Evolutionary conservation across 2,888 invertebrate genomes (phyloP), one percentile per base, ranked within the genome.

Genomic region (Xiphydria camelus): DNA sequence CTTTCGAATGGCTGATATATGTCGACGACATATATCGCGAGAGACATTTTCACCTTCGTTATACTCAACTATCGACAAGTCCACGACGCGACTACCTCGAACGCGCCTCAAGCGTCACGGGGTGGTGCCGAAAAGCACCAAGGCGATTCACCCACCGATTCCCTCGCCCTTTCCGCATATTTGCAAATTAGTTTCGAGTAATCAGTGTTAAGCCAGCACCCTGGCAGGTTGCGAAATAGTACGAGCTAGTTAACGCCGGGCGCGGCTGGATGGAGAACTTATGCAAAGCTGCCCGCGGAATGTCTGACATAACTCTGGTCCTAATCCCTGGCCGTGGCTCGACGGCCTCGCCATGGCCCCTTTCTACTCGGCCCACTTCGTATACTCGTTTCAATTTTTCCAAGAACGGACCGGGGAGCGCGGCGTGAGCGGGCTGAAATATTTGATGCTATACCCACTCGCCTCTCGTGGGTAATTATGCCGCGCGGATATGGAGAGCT

Each of bases 261-360:
- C 44, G 22, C 43, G 50, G 56, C 22, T 53, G 41, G 53, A 44
- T 47, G 55, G 49, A 51, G 55, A 64, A 67, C 61, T 71, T 69
- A 69, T 71, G 70, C 66, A 71, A 71, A 71, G 66, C 67, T 66
- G 55, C 50, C 64, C 63, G 60, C 66, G 62, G 68, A 68, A 71
- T 65, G 61, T 57, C 65, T 56, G 62, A 58, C 62, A 68, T 69
- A 68, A 70, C 61, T 69, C 65, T 62, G 38, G 53, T 55, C 56
- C 64, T 70, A 70, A 71, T 68, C 68, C 69, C 57, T 47, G 53
- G 51, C 45, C 43, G 51, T 53, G 46, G 57, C 50, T 48, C 43
- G 51, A 47, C 55, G 52, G 51, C 45, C 55, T 59, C 49, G 51
- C 45, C n/a, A n/a, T n/a, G n/a, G 31, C 29, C 25, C 32, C 17